Conservation (phyloP, 2,888 invertebrate species). For the Clepsis dumicolana region DNA sequence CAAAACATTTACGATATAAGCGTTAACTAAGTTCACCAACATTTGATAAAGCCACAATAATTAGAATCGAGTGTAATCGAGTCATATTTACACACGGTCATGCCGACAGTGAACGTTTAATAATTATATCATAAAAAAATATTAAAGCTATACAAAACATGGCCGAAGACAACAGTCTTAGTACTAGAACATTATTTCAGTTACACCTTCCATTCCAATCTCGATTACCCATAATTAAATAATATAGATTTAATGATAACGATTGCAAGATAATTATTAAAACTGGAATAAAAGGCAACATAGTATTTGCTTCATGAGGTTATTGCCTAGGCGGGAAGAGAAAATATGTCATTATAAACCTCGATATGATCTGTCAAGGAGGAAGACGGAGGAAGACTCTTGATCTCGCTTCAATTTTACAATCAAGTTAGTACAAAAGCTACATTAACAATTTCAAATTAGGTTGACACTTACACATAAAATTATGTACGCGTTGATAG, state of each 20-base stretch:
- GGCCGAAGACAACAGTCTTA: conserved; percentile 80
- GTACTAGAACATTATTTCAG: conserved; percentile 57
- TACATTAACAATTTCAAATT: conserved; percentile 51
- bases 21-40: conserved; percentile 81
- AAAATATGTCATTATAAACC: conserved; percentile 54
- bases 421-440: conserved; percentile 57
- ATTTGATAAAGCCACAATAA: conserved; percentile 77
- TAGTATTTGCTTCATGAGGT: conserved; percentile 51
- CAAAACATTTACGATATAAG: conserved; percentile 81
- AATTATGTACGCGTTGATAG: conserved; percentile 59
- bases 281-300: conserved; percentile 49
- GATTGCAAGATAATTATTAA: conserved; percentile 32
- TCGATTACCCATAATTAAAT: conserved; percentile 22
- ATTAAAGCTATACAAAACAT: conserved; percentile 82
- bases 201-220: conserved; percentile 48
- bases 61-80: conserved; percentile 63
- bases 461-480: conserved; percentile 51
- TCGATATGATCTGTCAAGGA: conserved; percentile 61
- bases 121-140: conserved; percentile 74
- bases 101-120: conserved; percentile 59
- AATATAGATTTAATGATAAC: conserved; percentile 10
- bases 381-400: conserved; percentile 83
- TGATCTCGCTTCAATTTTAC: conserved; percentile 55
- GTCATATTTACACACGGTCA: conserved; percentile 66
- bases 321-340: conserved; percentile 55